A percentile compares a stretch with the other conserved stretches of the same genome.
Conservation (phyloP, 2,113 vertebrate species). For the Tympanuchus pallidicinctus region DNA sequence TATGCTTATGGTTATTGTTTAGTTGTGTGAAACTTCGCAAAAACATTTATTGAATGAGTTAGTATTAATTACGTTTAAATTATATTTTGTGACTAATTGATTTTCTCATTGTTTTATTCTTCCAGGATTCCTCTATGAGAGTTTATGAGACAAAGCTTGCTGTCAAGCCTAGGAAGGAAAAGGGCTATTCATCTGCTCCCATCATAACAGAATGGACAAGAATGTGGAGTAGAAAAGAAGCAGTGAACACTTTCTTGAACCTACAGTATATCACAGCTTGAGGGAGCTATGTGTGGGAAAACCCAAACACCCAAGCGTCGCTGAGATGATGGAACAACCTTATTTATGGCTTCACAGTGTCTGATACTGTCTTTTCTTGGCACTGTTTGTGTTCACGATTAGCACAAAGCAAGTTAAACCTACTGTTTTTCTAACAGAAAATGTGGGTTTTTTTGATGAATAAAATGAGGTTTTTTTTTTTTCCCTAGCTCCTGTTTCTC, state of each 20-base stretch:
- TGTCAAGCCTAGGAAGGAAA: not conserved
- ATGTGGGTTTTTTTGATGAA: not conserved
- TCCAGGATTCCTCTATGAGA: not conserved
- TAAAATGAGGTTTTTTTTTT: not conserved
- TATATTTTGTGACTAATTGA: slow-evolving; percentile 33
- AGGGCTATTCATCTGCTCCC: not conserved
- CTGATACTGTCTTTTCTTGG: not conserved
- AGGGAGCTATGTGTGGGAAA: not conserved
- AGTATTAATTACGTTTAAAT: slow-evolving; percentile 48
- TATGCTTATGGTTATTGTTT: slow-evolving; percentile 39
- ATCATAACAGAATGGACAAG: not conserved
- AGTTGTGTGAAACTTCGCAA: slow-evolving; percentile 10
- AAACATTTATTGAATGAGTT: slow-evolving; percentile 53
- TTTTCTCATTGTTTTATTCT: slow-evolving; percentile 51
- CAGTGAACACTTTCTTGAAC: not conserved
- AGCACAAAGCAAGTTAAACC: not conserved
- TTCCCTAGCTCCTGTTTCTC: not conserved
- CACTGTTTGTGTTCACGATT: not conserved
- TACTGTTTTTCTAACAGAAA: not conserved
- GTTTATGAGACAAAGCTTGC: not conserved
- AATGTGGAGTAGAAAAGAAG: not conserved
- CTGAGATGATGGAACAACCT: not conserved
- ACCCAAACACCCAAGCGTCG: not conserved
- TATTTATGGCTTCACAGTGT: not conserved
- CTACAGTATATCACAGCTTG: not conserved